Percentiles rank a stretch among this genome's conserved stretches.
Evolutionary conservation across 2,113 vertebrate species (phyloP).

Genomic region (Hyaena hyaena): DNA sequence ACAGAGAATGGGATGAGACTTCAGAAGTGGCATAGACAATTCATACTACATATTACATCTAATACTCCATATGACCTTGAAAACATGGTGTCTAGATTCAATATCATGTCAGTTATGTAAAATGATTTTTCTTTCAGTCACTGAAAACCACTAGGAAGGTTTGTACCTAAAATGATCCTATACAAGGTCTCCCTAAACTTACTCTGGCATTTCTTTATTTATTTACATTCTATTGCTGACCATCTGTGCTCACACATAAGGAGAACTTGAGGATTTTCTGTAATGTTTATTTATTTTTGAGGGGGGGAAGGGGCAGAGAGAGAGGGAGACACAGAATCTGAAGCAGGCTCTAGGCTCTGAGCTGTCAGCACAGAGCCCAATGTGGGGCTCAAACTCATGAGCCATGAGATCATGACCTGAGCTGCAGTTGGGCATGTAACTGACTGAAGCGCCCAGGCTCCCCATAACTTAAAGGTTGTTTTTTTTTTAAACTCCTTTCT

Average conservation of each 20-base stretch:
- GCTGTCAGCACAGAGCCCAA: too few relatives aligned
- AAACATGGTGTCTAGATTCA: neutral
- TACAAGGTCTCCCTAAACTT: neutral
- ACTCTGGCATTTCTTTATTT: neutral
- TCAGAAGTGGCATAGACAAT: neutral
- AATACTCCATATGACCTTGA: neutral
- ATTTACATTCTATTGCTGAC: conserved; percentile 5
- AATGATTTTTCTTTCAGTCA: neutral
- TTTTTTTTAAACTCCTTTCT: neutral
- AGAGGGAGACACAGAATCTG: too few relatives aligned
- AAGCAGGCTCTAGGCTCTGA: too few relatives aligned
- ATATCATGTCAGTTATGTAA: neutral
- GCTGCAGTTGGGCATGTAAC: too few relatives aligned
- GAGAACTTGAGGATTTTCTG: neutral
- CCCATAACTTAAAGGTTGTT: neutral
- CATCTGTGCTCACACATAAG: neutral
- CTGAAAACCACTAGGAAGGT: neutral
- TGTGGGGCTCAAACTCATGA: too few relatives aligned
- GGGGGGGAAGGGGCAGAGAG: too few relatives aligned
- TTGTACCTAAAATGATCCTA: neutral
- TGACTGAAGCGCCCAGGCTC: too few relatives aligned
- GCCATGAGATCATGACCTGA: too few relatives aligned
- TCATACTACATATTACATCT: neutral
- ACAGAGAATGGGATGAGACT: neutral
- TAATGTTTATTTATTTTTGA: too few relatives aligned